These are phyloP conservation scores for Siphamia tubifer DNA, from an alignment of 2,113 vertebrate genomes.

Conservation along the genomic window DNA sequence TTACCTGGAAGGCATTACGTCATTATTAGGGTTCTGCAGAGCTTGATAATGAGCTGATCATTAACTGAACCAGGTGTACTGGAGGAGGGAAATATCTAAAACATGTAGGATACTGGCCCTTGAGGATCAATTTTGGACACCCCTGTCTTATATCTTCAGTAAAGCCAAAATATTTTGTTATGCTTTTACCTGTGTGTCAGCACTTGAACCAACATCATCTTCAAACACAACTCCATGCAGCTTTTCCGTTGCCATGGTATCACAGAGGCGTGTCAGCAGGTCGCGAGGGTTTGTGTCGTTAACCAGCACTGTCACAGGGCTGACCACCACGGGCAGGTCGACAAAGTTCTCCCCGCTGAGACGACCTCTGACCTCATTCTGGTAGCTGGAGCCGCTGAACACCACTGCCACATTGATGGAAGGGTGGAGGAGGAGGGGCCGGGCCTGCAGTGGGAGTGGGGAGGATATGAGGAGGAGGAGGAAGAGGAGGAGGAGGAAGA, in stretches of 20 bases:
- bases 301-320: conserved; percentile 88
- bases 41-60: no score
- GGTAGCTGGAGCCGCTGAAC: conserved; percentile 88
- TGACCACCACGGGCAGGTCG: conserved; percentile 92
- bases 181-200: conserved; percentile 83
- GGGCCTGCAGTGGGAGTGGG: conserved; percentile 50
- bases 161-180: not conserved
- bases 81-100: no score
- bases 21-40: no score
- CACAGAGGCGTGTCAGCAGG: conserved; percentile 90
- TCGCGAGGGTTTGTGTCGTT: conserved; percentile 95
- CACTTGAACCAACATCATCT: conserved; percentile 90
- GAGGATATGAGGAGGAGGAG: conserved; percentile 65
- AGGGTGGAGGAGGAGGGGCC: conserved; percentile 77
- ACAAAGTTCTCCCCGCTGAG: conserved; percentile 92
- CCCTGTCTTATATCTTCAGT: no score
- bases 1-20: no score
- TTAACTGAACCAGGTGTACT: no score
- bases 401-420: conserved; percentile 86
- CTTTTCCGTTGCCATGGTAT: conserved; percentile 85
- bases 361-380: conserved; percentile 85
- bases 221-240: conserved; percentile 95
- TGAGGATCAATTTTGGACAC: no score
- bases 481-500: conserved; percentile 59
- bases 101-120: no score